Percentiles rank a stretch among this genome's conserved stretches.
Conservation (phyloP, 2,797 vertebrate genomes). For the Platalea minor region DNA sequence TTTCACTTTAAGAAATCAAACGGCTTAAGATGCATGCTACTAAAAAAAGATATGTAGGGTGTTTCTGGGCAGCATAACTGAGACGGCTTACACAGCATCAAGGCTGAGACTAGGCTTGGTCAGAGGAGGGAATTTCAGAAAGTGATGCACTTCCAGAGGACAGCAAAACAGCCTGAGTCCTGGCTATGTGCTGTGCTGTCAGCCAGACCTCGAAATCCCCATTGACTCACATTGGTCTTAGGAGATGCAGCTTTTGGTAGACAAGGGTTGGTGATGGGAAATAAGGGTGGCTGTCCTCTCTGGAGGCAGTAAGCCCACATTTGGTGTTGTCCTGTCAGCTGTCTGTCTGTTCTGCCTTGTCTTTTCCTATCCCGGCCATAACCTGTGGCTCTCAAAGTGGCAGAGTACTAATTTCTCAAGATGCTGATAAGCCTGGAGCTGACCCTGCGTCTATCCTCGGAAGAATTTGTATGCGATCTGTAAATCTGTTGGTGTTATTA, state of each 20-base stretch:
- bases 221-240: not conserved
- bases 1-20: not conserved
- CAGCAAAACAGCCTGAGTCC: not conserved
- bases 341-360: not conserved
- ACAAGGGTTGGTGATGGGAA: not conserved
- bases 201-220: not conserved
- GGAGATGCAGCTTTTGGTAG: not conserved
- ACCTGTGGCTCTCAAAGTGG: accelerated
- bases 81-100: not conserved
- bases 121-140: not conserved
- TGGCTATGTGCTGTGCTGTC: accelerated
- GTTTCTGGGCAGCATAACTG: not conserved
- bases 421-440: not conserved
- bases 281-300: not conserved
- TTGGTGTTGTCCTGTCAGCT: not conserved
- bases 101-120: not conserved
- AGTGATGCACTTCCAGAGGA: not conserved
- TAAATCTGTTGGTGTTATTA: not conserved
- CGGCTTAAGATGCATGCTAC: not conserved
- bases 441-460: not conserved
- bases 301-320: not conserved
- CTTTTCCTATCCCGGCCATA: not conserved
- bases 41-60: accelerated
- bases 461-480: not conserved
- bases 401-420: not conserved